Evolutionary conservation across 1,140 invertebrate genomes (phyloP).

Genomic region (Atta colombica): DNA sequence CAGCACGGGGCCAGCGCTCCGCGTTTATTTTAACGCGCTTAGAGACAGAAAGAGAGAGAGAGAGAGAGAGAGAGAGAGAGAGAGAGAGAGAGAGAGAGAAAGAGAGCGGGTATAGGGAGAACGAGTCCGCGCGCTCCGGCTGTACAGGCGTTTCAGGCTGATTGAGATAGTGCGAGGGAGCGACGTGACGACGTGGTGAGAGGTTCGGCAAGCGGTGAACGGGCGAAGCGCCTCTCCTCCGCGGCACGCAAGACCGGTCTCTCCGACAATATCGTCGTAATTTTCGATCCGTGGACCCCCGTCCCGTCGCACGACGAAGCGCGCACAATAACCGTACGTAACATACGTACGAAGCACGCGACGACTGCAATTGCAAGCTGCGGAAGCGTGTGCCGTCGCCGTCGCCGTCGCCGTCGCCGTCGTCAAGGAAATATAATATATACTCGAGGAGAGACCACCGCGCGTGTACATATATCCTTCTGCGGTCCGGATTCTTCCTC

Average conservation of each 20-base stretch:
- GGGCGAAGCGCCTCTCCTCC: slow-evolving; percentile 76
- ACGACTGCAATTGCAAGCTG: no score
- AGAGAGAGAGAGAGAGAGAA: neutral
- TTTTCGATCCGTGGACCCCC: slow-evolving; percentile 60
- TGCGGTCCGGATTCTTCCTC: no score
- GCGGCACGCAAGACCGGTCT: slow-evolving; percentile 65
- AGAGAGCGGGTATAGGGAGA: slow-evolving; percentile 58
- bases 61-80: neutral
- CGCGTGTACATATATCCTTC: no score
- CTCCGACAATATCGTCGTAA: slow-evolving; percentile 60
- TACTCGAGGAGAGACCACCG: no score
- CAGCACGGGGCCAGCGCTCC: slow-evolving; percentile 78
- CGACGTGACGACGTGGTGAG: slow-evolving; percentile 75
- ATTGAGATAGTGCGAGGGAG: slow-evolving; percentile 70
- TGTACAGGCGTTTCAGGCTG: slow-evolving; percentile 72
- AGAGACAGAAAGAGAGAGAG: slow-evolving; percentile 42
- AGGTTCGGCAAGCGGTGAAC: slow-evolving; percentile 76
- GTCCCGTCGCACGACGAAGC: no score
- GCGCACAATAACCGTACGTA: no score
- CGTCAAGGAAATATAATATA: no score
- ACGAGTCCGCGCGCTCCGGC: slow-evolving; percentile 67
- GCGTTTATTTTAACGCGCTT: slow-evolving; percentile 85
- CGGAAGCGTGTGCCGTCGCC: no score
- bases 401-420: no score
- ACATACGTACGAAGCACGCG: no score